These are phyloP conservation scores for Dromius quadrimaculatus DNA, from an alignment of 2,888 invertebrate species.

Conservation along the genomic window DNA sequence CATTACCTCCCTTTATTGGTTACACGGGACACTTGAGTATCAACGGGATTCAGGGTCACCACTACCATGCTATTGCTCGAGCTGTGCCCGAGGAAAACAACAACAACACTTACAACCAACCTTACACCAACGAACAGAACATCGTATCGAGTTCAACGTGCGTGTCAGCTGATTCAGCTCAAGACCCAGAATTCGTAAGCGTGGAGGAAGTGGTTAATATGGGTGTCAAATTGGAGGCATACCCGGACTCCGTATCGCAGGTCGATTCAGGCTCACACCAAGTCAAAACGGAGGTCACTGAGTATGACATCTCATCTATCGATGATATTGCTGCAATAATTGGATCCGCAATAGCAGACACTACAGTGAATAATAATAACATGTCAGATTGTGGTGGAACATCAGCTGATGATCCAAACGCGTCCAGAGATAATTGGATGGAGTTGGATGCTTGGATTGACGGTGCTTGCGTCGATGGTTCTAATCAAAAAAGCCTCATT, in stretches of 20 bases:
- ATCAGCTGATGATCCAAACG: constrained; percentile 76
- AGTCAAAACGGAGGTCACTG: constrained; percentile 70
- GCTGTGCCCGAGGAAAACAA: constrained; percentile 81
- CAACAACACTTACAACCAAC: constrained; percentile 69
- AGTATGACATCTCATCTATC: constrained; percentile 80
- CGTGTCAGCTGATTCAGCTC: constrained; percentile 70
- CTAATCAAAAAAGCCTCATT: constrained; percentile 72
- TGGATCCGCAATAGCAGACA: constrained; percentile 90
- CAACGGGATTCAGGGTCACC: constrained; percentile 89
- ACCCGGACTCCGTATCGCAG: constrained; percentile 70
- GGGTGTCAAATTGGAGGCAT: constrained; percentile 64
- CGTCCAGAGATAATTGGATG: constrained; percentile 88
- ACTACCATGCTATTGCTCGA: constrained; percentile 87
- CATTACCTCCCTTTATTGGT: constrained; percentile 87
- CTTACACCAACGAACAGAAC: constrained; percentile 73
- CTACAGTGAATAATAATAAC: constrained; percentile 81
- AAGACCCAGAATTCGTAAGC: constrained; percentile 69
- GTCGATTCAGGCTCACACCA: constrained; percentile 66
- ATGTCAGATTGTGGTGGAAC: constrained; percentile 68
- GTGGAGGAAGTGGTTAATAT: constrained; percentile 68
- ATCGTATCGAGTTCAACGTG: constrained; percentile 82
- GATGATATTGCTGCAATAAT: constrained; percentile 90
- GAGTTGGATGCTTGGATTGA: constrained; percentile 91
- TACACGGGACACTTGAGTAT: constrained; percentile 89
- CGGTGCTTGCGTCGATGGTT: constrained; percentile 78